A percentile compares a stretch with the other conserved stretches of the same genome.
phyloP scores from a whole-genome alignment of 2,888 invertebrate genomes.

The Cheilosia vernalis region DNA sequence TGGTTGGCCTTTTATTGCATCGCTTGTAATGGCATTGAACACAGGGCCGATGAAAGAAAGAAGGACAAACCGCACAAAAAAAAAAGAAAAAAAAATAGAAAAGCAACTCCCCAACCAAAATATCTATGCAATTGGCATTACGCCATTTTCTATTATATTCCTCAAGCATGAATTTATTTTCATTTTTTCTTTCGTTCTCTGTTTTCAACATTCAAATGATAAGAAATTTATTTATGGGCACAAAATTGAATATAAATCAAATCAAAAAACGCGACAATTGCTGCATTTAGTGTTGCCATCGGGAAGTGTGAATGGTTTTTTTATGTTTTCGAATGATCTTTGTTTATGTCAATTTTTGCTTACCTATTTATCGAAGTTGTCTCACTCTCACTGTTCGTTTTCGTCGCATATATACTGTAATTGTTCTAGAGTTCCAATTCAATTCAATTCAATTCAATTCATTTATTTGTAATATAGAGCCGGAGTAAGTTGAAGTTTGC shows the following conservation, averaged over 20 bases:
- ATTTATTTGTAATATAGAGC: no score
- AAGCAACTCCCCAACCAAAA: conserved; percentile 16
- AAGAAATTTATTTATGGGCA: conserved; percentile 74
- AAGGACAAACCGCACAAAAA: background rate
- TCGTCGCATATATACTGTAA: no score
- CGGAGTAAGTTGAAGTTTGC: no score
- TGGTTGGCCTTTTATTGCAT: conserved; percentile 45
- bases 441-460: no score
- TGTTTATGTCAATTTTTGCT: no score
- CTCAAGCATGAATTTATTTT: conserved; percentile 63
- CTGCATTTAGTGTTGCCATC: conserved; percentile 52
- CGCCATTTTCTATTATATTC: conserved; percentile 73
- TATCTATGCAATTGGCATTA: conserved; percentile 73
- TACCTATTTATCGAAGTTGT: no score
- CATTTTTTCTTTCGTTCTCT: conserved; percentile 55
- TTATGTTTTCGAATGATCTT: no score
- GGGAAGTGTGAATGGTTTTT: background rate
- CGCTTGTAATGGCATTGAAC: conserved; percentile 57
- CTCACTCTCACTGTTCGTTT: no score
- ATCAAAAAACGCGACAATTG: conserved; percentile 69
- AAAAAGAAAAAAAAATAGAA: conserved; percentile 2
- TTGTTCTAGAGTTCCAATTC: no score
- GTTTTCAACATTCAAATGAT: conserved; percentile 73
- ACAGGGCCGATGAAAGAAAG: conserved; percentile 34
- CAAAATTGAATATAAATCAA: conserved; percentile 75